A percentile compares a stretch with the other conserved stretches of the same genome.
Evolutionary conservation across 2,113 vertebrate genomes (phyloP).

Genomic region (Pelecanus crispus): DNA sequence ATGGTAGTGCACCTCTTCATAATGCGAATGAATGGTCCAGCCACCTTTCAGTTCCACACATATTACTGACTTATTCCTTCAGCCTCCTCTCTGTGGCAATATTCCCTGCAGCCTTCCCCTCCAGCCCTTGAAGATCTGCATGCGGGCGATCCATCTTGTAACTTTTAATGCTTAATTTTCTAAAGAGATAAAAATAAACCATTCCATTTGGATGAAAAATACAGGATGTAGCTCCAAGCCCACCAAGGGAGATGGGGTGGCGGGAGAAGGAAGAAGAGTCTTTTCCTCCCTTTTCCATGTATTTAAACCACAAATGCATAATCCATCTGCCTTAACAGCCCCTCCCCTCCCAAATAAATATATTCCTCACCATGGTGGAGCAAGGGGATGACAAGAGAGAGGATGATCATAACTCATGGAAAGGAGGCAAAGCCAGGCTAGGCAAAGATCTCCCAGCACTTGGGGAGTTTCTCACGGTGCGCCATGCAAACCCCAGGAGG

Average conservation of each 20-base stretch:
- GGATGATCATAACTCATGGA: not conserved
- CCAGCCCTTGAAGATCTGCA: not conserved
- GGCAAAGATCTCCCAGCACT: not conserved
- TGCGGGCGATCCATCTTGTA: not conserved
- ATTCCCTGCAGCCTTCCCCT: not conserved
- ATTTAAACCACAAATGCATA: not conserved
- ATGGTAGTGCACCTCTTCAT: conserved; percentile 4
- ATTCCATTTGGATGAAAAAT: conserved; percentile 3
- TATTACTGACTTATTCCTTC: conserved; percentile 10
- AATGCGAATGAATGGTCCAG: conserved; percentile 37
- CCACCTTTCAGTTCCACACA: not conserved
- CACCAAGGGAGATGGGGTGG: not conserved
- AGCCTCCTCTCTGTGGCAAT: not conserved
- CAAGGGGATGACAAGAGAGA: not conserved
- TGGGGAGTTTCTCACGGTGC: accelerated
- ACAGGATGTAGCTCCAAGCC: not conserved
- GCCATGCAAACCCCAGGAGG: not conserved
- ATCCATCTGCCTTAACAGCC: not conserved
- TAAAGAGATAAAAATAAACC: conserved; percentile 11
- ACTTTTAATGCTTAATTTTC: conserved; percentile 4
- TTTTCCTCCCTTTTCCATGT: not conserved
- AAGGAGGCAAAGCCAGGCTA: not conserved
- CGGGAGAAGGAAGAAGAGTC: not conserved
- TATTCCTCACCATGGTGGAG: not conserved
- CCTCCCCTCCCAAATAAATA: not conserved